phyloP scores from a whole-genome alignment of 2,888 invertebrate species.

The Dasypogon diadema region DNA sequence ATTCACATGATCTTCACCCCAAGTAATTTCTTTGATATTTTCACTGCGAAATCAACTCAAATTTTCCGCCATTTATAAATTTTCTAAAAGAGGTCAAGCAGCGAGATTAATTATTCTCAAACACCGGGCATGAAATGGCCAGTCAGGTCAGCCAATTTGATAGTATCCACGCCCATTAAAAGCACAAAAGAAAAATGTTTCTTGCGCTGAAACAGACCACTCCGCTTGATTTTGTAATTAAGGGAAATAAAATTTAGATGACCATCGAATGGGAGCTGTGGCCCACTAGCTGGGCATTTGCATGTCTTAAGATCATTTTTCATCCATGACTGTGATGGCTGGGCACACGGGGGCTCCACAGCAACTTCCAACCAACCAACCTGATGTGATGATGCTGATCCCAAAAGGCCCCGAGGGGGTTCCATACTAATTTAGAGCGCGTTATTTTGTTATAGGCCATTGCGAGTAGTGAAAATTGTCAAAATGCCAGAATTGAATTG shows the following conservation, averaged over 20 bases:
- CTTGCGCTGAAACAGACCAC: slow-evolving; percentile 27
- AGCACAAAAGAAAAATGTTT: slow-evolving; percentile 17
- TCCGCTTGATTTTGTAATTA: slow-evolving; percentile 31
- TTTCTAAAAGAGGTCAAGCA: slow-evolving; percentile 27
- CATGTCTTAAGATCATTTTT: slow-evolving; percentile 48
- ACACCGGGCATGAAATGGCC: slow-evolving; percentile 21
- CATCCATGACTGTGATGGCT: slow-evolving; percentile 13
- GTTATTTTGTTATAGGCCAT: slow-evolving; percentile 10
- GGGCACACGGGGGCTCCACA: not conserved
- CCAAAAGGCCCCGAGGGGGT: slow-evolving; percentile 12
- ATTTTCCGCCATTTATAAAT: slow-evolving; percentile 47
- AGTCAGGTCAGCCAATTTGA: slow-evolving; percentile 39
- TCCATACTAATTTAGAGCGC: slow-evolving; percentile 13
- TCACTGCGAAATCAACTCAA: slow-evolving; percentile 5
- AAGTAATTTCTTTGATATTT: not conserved
- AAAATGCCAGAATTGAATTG: slow-evolving; percentile 49
- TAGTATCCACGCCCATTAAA: slow-evolving; percentile 36
- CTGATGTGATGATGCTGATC: not conserved
- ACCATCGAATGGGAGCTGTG: slow-evolving; percentile 15
- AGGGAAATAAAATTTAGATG: slow-evolving; percentile 36
- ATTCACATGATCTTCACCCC: no score
- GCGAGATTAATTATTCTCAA: slow-evolving; percentile 41
- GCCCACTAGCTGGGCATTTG: slow-evolving; percentile 19
- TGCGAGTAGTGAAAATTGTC: slow-evolving; percentile 39
- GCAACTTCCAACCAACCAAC: not conserved